Percentiles rank a stretch among this genome's conserved stretches.
Conservation (phyloP, 1,140 invertebrate species). For the Gonatopus flavifemur region DNA sequence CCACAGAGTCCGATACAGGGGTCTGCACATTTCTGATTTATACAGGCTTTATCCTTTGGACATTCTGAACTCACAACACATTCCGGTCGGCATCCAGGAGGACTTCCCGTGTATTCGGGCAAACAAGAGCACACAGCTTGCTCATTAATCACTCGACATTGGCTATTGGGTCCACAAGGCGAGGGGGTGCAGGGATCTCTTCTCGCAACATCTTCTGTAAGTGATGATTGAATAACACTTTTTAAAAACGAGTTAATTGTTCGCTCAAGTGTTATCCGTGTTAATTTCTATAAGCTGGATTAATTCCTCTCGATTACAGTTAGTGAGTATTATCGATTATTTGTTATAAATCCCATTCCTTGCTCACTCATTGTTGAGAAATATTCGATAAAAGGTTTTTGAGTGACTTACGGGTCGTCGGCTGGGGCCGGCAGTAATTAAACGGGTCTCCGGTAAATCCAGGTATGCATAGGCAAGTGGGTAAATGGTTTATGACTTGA, state of each 20-base stretch:
- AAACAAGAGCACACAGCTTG: slow-evolving; percentile 68
- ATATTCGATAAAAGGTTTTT: background rate
- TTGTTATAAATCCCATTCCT: no score
- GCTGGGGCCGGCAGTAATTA: slow-evolving; percentile 21
- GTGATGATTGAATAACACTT: background rate
- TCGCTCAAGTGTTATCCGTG: no score
- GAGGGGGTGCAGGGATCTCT: slow-evolving; percentile 63
- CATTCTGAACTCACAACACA: slow-evolving; percentile 56
- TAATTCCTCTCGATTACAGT: no score
- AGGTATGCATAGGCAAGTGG: slow-evolving; percentile 58
- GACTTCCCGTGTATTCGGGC: slow-evolving; percentile 56
- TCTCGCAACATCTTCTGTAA: background rate
- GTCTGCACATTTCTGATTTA: slow-evolving; percentile 54
- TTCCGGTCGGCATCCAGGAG: slow-evolving; percentile 50
- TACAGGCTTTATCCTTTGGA: slow-evolving; percentile 46
- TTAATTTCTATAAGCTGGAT: no score
- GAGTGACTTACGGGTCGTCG: slow-evolving; percentile 7
- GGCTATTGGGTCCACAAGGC: slow-evolving; percentile 69
- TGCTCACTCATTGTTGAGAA: no score
- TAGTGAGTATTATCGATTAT: no score
- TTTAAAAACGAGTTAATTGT: background rate
- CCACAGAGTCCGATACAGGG: slow-evolving; percentile 58
- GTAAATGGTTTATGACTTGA: slow-evolving; percentile 61
- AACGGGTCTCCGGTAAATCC: slow-evolving; percentile 62
- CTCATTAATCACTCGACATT: slow-evolving; percentile 65